These are phyloP conservation scores for Eupithecia dodoneata DNA, from an alignment of 2,888 invertebrate species.

Conservation along the genomic window DNA sequence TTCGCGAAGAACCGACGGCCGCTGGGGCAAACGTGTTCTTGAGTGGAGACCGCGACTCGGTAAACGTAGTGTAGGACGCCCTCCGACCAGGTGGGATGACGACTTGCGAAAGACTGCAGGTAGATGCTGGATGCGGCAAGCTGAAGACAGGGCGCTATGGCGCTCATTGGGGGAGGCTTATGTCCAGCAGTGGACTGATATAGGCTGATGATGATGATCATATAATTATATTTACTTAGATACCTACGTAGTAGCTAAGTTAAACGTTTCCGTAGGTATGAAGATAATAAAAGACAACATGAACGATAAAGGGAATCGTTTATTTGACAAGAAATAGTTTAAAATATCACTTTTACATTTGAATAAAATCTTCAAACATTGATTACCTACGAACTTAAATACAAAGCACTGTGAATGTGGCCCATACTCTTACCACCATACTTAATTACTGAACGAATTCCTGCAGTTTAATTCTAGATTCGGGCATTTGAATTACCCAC, in stretches of 20 bases:
- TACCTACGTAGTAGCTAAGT: not conserved
- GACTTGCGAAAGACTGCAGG: too few species aligned
- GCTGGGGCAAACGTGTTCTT: too few species aligned
- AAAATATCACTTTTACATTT: slow-evolving; percentile 70
- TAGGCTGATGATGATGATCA: too few species aligned
- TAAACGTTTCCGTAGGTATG: not conserved
- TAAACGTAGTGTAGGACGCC: too few species aligned
- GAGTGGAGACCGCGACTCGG: too few species aligned
- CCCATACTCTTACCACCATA: not conserved
- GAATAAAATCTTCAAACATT: slow-evolving; percentile 54
- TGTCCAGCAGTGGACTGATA: too few species aligned
- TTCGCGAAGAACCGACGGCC: too few species aligned
- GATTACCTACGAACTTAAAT: slow-evolving; percentile 34
- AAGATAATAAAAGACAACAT: slow-evolving; percentile 42
- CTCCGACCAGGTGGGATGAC: too few species aligned
- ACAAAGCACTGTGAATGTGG: not conserved
- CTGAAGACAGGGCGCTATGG: too few species aligned
- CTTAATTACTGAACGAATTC: not conserved
- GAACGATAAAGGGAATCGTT: slow-evolving; percentile 69
- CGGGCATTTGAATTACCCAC: not conserved
- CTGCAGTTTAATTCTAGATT: not conserved
- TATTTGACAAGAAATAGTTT: slow-evolving; percentile 74
- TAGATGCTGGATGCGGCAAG: too few species aligned
- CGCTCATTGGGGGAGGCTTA: too few species aligned
- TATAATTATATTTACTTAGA: too few species aligned